Evolutionary conservation across 2,888 invertebrate genomes (phyloP).

Genomic region (Eurois occulta): DNA sequence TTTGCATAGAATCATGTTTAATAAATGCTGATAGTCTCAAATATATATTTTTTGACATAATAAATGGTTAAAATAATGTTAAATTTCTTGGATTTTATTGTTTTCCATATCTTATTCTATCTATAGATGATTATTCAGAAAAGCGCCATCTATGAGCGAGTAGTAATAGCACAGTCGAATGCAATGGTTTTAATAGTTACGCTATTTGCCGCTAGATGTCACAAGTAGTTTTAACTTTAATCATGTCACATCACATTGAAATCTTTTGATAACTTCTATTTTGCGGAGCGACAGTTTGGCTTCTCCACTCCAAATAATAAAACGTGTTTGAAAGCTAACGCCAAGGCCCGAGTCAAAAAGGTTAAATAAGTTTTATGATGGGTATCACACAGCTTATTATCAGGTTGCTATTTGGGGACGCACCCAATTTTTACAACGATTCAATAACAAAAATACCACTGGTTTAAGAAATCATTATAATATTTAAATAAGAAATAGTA

Average conservation of each 20-base stretch:
- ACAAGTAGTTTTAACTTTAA: background rate
- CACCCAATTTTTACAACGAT: background rate
- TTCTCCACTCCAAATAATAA: background rate
- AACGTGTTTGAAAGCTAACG: background rate
- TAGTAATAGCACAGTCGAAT: background rate
- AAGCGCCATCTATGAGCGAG: constrained; percentile 48
- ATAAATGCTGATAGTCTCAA: too few relatives aligned
- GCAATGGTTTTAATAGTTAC: background rate
- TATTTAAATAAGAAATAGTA: background rate
- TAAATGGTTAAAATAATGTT: too few relatives aligned
- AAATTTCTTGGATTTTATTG: background rate
- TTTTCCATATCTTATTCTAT: background rate
- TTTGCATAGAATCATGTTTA: too few relatives aligned
- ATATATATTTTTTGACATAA: too few relatives aligned
- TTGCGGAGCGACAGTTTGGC: too few relatives aligned
- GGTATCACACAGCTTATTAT: too few relatives aligned
- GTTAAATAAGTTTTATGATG: background rate
- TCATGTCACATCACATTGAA: too few relatives aligned
- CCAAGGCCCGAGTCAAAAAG: background rate
- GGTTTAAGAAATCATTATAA: background rate
- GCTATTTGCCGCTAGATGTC: constrained; percentile 54
- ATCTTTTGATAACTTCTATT: background rate
- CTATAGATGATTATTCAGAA: background rate
- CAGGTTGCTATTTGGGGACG: too few relatives aligned
- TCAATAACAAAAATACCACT: too few relatives aligned